Percentiles rank a stretch among this genome's conserved stretches.
Evolutionary conservation across 53 echinoderm and acorn worm species (phyloP).

Genomic region (Arbacia lixula): DNA sequence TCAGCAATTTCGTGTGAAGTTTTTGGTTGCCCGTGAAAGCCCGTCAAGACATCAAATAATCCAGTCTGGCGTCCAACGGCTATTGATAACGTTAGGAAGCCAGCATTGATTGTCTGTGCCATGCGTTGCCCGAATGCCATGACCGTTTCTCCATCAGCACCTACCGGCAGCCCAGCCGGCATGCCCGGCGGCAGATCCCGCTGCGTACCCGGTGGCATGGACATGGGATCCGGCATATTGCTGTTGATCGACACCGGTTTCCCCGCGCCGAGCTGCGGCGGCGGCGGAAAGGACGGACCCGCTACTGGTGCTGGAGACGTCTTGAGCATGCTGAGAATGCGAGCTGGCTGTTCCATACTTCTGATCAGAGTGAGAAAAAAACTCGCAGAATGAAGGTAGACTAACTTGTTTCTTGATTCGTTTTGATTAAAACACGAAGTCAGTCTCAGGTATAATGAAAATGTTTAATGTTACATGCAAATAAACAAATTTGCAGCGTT

Average conservation of each 20-base stretch:
- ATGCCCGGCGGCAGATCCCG: constrained; percentile 48
- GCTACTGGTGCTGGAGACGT: constrained; percentile 30
- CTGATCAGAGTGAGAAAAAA: too few relatives aligned
- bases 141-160: constrained; percentile 65
- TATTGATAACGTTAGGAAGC: constrained; percentile 80
- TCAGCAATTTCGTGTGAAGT: constrained; percentile 95
- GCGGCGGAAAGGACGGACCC: constrained; percentile 20
- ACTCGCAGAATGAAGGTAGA: too few relatives aligned
- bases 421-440: too few relatives aligned
- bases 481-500: too few relatives aligned
- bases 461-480: too few relatives aligned
- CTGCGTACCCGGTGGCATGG: constrained; percentile 50
- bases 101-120: constrained; percentile 85
- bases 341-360: constrained; percentile 40
- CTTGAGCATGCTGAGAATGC: constrained; percentile 46
- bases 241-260: constrained; percentile 52
- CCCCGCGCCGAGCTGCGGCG: neutral
- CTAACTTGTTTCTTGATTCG: too few relatives aligned
- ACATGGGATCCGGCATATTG: constrained; percentile 49
- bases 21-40: constrained; percentile 83
- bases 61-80: constrained; percentile 92
- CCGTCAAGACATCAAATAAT: constrained; percentile 73
- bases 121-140: constrained; percentile 87
- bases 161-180: constrained; percentile 45
- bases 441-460: too few relatives aligned